Percentiles rank a stretch among this genome's conserved stretches.
Conservation (phyloP, 2,888 invertebrate species). For the Oscheius sp. region DNA sequence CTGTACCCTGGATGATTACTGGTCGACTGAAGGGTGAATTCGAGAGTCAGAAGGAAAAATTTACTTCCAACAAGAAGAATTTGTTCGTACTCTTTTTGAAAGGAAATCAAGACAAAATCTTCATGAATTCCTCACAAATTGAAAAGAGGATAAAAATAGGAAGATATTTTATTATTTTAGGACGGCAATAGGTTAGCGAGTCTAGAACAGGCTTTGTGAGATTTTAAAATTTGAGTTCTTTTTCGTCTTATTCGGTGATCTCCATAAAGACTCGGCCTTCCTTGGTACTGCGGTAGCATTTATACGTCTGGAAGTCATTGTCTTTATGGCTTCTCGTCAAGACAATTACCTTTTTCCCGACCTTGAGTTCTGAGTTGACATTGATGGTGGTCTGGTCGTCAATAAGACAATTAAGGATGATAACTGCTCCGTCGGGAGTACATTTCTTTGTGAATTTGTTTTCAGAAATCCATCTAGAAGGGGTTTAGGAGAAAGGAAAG, state of each 20-base stretch:
- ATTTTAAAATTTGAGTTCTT: background rate
- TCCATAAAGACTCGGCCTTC: slow-evolving; percentile 51
- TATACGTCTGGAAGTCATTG: slow-evolving; percentile 44
- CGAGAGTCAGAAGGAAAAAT: too few relatives aligned
- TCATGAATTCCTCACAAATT: too few relatives aligned
- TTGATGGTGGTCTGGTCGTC: slow-evolving; percentile 54
- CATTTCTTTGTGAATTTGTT: slow-evolving; percentile 61
- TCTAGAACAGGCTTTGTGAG: slow-evolving; percentile 4
- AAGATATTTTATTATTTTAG: background rate
- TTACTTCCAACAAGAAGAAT: too few relatives aligned
- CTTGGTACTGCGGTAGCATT: slow-evolving; percentile 45
- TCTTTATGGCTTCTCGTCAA: background rate
- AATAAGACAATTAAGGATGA: slow-evolving; percentile 55
- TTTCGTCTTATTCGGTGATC: slow-evolving; percentile 45
- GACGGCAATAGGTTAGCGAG: slow-evolving; percentile 6
- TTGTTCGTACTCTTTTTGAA: too few relatives aligned
- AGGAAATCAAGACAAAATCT: too few relatives aligned
- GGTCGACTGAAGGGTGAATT: too few relatives aligned
- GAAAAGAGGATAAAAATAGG: too few relatives aligned
- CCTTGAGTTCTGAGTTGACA: slow-evolving; percentile 48
- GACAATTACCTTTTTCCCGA: slow-evolving; percentile 47
- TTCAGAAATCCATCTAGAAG: slow-evolving; percentile 56
- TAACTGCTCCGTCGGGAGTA: slow-evolving; percentile 51
- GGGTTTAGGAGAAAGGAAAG: background rate
- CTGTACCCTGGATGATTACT: too few relatives aligned